Evolutionary conservation across 2,888 invertebrate species (phyloP).

Genomic region (Microctonus aethiopoides): DNA sequence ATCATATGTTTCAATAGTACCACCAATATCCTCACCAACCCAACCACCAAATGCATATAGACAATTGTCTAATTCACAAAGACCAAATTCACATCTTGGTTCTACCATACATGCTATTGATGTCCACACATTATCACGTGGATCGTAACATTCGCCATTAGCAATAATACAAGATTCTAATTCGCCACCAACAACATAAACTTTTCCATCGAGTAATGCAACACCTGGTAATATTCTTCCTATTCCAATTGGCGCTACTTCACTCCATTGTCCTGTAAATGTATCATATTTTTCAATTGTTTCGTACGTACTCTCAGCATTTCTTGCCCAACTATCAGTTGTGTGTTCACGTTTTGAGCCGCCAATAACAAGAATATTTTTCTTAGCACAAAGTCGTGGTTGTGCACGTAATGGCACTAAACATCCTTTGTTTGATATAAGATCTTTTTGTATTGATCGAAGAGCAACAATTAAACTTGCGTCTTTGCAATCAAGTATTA

Average conservation of each 20-base stretch:
- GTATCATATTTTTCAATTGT: conserved; percentile 87
- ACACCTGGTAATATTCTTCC: conserved; percentile 90
- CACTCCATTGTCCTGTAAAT: conserved; percentile 83
- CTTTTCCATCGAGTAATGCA: conserved; percentile 83
- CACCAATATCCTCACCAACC: conserved; percentile 92
- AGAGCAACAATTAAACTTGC: conserved; percentile 84
- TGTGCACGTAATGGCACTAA: conserved; percentile 80
- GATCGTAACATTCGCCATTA: conserved; percentile 87
- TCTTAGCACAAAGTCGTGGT: conserved; percentile 87
- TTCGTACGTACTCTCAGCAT: conserved; percentile 85
- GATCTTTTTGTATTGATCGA: conserved; percentile 82
- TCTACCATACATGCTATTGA: conserved; percentile 75
- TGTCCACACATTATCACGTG: conserved; percentile 73
- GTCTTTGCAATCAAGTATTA: conserved; percentile 82
- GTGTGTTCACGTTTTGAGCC: conserved; percentile 84
- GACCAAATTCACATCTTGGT: conserved; percentile 89
- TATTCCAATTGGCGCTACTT: conserved; percentile 83
- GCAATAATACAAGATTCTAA: conserved; percentile 89
- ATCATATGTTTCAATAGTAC: conserved; percentile 88
- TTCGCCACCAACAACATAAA: conserved; percentile 93
- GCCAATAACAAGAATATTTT: conserved; percentile 88
- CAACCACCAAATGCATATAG: conserved; percentile 93
- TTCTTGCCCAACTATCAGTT: conserved; percentile 77
- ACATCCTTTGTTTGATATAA: conserved; percentile 80
- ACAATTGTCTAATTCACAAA: conserved; percentile 84